Evolutionary conservation across 2,113 vertebrate species (phyloP).

Genomic region (Salvator merianae): DNA sequence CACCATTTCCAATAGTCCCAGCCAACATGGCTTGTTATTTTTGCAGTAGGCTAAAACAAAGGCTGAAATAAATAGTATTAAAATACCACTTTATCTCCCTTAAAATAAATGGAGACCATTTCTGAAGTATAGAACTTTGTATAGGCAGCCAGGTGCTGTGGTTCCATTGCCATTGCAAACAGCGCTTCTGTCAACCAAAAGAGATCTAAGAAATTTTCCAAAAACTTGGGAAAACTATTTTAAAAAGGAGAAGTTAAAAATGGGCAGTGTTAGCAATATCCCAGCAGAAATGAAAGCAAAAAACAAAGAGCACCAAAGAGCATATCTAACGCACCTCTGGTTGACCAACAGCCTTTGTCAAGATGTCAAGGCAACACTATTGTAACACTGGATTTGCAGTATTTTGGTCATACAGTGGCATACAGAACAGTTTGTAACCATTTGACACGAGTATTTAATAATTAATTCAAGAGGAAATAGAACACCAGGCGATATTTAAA

Average conservation of each 20-base stretch:
- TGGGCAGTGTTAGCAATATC: constrained; percentile 47
- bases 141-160: constrained; percentile 55
- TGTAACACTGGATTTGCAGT: constrained; percentile 5
- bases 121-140: constrained; percentile 37
- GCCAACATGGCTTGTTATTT: constrained; percentile 11
- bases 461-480: constrained; percentile 1
- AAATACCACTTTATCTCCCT: constrained; percentile 16
- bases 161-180: constrained; percentile 65
- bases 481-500: background rate
- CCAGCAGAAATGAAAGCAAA: constrained; percentile 49
- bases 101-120: constrained; percentile 42
- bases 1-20: background rate
- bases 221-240: constrained; percentile 38
- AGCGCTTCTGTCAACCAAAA: constrained; percentile 53
- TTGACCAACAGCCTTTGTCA: background rate
- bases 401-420: constrained; percentile 1
- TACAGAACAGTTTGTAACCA: background rate
- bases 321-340: background rate
- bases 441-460: background rate
- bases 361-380: constrained; percentile 63
- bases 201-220: constrained; percentile 21
- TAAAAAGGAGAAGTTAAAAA: constrained; percentile 37
- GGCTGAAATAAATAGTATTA: constrained; percentile 28
- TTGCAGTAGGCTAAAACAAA: background rate
- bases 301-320: constrained; percentile 1